Conservation (phyloP, 64 coral and sea anemone genomes). For the Actinia equina region DNA sequence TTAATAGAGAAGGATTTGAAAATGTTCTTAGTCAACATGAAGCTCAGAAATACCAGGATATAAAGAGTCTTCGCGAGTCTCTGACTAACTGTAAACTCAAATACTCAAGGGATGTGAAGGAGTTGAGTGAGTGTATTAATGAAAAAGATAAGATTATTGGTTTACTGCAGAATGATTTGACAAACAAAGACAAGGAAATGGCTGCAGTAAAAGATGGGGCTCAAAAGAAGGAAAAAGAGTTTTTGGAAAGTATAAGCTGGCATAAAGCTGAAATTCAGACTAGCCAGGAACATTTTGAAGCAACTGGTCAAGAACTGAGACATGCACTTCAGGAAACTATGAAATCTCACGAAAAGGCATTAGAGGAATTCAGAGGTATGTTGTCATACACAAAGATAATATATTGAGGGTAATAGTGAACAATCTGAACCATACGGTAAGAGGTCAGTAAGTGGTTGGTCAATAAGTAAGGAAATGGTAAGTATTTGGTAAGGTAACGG, state of each 20-base stretch:
- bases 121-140: slow-evolving; percentile 15
- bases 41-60: slow-evolving; percentile 60
- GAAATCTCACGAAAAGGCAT: slow-evolving; percentile 26
- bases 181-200: slow-evolving; percentile 35
- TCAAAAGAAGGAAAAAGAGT: slow-evolving; percentile 44
- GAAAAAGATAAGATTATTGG: slow-evolving; percentile 37
- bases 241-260: background rate
- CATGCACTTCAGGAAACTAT: slow-evolving; percentile 16
- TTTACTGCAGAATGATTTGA: slow-evolving; percentile 22
- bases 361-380: slow-evolving; percentile 31
- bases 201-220: slow-evolving; percentile 1
- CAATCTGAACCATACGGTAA: too few species aligned
- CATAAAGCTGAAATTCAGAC: slow-evolving; percentile 9
- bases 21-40: slow-evolving; percentile 71
- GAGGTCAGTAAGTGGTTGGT: too few species aligned
- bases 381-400: too few species aligned
- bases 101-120: slow-evolving; percentile 50
- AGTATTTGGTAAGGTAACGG: too few species aligned
- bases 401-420: too few species aligned
- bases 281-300: slow-evolving; percentile 28
- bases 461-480: too few species aligned
- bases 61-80: slow-evolving; percentile 33
- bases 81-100: slow-evolving; percentile 46
- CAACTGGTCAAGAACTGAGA: slow-evolving; percentile 18
- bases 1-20: slow-evolving; percentile 70